Conservation (phyloP, 2,797 vertebrate genomes). For the Lithobates pipiens region DNA sequence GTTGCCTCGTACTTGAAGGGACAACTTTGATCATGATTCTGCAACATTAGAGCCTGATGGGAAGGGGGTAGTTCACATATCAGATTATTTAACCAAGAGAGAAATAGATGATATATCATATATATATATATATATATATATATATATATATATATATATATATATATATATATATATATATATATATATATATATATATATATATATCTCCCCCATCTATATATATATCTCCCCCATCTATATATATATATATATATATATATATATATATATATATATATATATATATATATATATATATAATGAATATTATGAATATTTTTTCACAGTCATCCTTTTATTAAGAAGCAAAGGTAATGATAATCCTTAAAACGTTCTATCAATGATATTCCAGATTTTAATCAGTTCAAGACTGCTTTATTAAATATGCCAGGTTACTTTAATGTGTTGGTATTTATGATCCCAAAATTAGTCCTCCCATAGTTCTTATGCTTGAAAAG, state of each 20-base stretch:
- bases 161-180: neutral
- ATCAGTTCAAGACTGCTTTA: too few species aligned
- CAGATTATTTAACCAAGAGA: neutral
- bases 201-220: too few species aligned
- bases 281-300: neutral
- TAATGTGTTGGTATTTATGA: too few species aligned
- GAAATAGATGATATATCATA: neutral
- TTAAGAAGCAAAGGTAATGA: too few species aligned
- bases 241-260: neutral
- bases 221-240: too few species aligned
- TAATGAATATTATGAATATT: neutral
- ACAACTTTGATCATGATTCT: neutral
- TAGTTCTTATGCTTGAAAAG: neutral
- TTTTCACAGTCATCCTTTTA: too few species aligned
- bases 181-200: neutral
- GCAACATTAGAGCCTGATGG: neutral
- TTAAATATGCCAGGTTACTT: too few species aligned
- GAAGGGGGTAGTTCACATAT: neutral
- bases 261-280: neutral
- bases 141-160: neutral
- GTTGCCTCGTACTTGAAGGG: conserved; percentile 9
- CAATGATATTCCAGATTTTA: too few species aligned
- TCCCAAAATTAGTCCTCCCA: neutral
- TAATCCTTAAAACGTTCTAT: too few species aligned
- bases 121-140: neutral